Evolutionary conservation across 2,888 invertebrate genomes (phyloP), one percentile per base, ranked within the genome.

Genomic region (Brachyopa scutellaris): DNA sequence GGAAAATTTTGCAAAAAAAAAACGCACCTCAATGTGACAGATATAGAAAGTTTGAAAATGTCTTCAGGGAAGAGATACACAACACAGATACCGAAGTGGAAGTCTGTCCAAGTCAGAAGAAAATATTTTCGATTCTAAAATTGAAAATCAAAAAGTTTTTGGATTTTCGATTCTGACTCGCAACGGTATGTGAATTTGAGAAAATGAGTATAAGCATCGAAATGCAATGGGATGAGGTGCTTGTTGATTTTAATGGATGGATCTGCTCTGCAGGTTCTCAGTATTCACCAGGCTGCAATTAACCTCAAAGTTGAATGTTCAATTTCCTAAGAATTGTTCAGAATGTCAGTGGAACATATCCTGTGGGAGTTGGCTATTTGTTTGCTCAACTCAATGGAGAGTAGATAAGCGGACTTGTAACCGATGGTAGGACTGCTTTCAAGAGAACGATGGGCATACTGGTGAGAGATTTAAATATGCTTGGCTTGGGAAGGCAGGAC

Each of bases 81-180:
- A 13, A 17, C 5, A 9, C 9, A 38, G 13, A 38, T 26, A 49
- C n/a, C n/a, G n/a, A n/a, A n/a, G n/a, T n/a, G n/a, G 0, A 23
- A 17, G 8, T 9, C 7, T 9, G 31, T 40, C 6, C 13, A 40
- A 15, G 38, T 29, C 29, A 8, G 0, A 40, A 21, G 26, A 42
- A 53, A 67, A 67, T 33, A 15, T 49, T 57, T 26, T 26, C 49
- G 13, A 59, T 29, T 38, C 17, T 26, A 2, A 21, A 72, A 72
- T 61, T 51, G 40, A 61, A 72, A 61, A 53, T 53, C 33, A 53
- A 61, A 49, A 42, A 49, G 40, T 70, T 33, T 55, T 21, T 26
- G n/a, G n/a, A n/a, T n/a, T n/a, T n/a, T n/a, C n/a, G n/a, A n/a
- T n/a, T n/a, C n/a, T n/a, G n/a, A n/a, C n/a, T n/a, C n/a, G n/a